Conservation (phyloP, 2,113 vertebrate genomes). For the Meriones unguiculatus region DNA sequence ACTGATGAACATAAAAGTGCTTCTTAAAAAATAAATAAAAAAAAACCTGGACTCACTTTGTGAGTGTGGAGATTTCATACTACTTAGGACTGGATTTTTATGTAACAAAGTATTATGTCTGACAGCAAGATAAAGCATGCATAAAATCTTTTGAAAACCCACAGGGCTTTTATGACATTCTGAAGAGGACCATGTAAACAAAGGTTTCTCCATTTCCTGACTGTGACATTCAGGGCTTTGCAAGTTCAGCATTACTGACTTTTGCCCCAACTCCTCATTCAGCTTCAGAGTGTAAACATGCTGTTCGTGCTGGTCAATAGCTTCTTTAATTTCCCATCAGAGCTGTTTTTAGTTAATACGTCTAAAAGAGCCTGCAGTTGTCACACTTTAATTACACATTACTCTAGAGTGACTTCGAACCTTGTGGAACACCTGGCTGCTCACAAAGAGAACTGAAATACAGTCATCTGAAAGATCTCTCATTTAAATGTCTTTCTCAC, state of each 20-base stretch:
- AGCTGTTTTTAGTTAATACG: neutral
- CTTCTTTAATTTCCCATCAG: conserved; percentile 10
- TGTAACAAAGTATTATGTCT: conserved; percentile 43
- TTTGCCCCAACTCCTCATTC: neutral
- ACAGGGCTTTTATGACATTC: conserved; percentile 7
- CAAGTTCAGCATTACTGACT: neutral
- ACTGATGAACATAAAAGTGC: conserved; percentile 68
- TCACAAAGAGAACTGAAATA: conserved; percentile 55
- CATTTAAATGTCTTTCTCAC: conserved; percentile 64
- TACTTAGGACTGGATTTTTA: conserved; percentile 64
- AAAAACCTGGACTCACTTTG: conserved; percentile 57
- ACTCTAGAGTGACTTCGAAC: conserved; percentile 38
- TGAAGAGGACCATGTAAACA: conserved; percentile 27
- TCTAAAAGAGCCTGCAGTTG: conserved; percentile 16
- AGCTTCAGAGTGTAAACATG: neutral
- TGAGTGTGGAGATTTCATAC: conserved; percentile 50
- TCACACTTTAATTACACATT: conserved; percentile 22
- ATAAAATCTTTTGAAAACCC: conserved; percentile 57
- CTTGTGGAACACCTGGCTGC: conserved; percentile 8
- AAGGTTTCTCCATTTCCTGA: neutral
- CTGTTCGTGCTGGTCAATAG: neutral
- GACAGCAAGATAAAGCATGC: conserved; percentile 48
- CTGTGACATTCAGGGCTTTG: neutral
- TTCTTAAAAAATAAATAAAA: conserved; percentile 68
- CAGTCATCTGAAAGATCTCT: conserved; percentile 32